These are phyloP conservation scores for Pachycephala philippinensis DNA, from an alignment of 2,113 vertebrate species.

Conservation along the genomic window DNA sequence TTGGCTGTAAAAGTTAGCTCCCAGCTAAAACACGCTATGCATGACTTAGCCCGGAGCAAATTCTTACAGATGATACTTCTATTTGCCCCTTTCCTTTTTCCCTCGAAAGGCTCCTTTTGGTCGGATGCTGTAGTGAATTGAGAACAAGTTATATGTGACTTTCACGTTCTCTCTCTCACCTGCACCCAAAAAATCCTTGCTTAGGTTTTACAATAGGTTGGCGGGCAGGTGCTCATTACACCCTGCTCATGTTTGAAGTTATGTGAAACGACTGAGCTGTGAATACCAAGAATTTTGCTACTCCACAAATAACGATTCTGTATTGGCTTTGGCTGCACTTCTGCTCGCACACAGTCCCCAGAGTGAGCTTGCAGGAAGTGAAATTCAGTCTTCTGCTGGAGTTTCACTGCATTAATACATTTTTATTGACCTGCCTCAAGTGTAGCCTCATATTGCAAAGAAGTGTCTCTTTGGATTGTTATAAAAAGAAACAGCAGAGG, in stretches of 20 bases:
- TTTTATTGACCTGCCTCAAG: background rate
- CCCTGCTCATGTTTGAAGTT: background rate
- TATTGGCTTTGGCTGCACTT: background rate
- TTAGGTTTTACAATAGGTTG: background rate
- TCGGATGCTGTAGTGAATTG: background rate
- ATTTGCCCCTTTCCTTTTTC: background rate
- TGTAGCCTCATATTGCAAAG: background rate
- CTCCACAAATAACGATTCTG: background rate
- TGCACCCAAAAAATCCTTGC: background rate
- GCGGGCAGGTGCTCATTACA: background rate
- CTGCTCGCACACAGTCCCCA: background rate
- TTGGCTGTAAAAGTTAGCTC: constrained; percentile 1
- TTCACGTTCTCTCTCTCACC: background rate
- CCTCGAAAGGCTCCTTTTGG: background rate
- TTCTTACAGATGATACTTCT: background rate
- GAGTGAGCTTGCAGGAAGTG: background rate
- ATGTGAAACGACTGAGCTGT: background rate
- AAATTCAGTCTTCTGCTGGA: background rate
- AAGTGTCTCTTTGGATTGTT: background rate
- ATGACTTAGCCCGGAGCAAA: background rate
- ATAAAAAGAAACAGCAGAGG: background rate
- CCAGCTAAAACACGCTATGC: background rate
- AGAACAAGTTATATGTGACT: background rate
- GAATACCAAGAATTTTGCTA: background rate
- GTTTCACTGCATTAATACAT: background rate